These are phyloP conservation scores for Panzeria rudis DNA, from an alignment of 2,888 invertebrate species.

Conservation along the genomic window DNA sequence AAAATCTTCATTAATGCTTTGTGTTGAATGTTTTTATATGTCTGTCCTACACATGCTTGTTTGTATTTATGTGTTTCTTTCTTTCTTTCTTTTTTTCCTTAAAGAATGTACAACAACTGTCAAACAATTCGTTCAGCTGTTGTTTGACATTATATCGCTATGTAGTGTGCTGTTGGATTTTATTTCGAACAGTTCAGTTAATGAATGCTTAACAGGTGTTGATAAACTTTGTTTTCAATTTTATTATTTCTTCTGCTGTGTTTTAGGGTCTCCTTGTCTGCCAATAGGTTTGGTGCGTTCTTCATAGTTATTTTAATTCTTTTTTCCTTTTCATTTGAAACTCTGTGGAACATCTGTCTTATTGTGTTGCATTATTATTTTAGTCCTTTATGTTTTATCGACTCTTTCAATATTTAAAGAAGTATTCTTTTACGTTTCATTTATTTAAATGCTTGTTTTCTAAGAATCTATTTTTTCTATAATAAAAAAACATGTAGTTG, in stretches of 20 bases:
- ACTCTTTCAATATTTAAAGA: conserved; percentile 17
- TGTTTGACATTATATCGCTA: conserved; percentile 35
- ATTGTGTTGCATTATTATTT: conserved; percentile 11
- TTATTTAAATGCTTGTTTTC: conserved; percentile 20
- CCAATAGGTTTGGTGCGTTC: conserved; percentile 11
- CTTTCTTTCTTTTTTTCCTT: conserved; percentile 12
- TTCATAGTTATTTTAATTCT: conserved; percentile 1
- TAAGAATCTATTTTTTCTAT: conserved; percentile 1
- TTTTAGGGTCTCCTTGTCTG: conserved; percentile 20
- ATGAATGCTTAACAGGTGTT: conserved; percentile 71
- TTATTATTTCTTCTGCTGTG: conserved; percentile 4
- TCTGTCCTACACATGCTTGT: not conserved
- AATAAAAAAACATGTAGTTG: no score
- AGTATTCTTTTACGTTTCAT: not conserved
- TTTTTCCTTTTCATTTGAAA: conserved; percentile 5
- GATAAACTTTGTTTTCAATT: conserved; percentile 48
- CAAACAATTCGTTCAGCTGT: conserved; percentile 66
- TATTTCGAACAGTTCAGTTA: conserved; percentile 49
- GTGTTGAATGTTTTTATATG: conserved; percentile 1
- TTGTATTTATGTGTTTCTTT: not conserved
- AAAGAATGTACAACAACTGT: conserved; percentile 58
- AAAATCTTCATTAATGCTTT: conserved; percentile 51
- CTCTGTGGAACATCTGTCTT: conserved; percentile 51
- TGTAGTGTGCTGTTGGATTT: conserved; percentile 16
- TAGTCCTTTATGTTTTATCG: conserved; percentile 9